Conservation (phyloP, 2,888 invertebrate genomes). For the Zygogramma bicolorata region DNA sequence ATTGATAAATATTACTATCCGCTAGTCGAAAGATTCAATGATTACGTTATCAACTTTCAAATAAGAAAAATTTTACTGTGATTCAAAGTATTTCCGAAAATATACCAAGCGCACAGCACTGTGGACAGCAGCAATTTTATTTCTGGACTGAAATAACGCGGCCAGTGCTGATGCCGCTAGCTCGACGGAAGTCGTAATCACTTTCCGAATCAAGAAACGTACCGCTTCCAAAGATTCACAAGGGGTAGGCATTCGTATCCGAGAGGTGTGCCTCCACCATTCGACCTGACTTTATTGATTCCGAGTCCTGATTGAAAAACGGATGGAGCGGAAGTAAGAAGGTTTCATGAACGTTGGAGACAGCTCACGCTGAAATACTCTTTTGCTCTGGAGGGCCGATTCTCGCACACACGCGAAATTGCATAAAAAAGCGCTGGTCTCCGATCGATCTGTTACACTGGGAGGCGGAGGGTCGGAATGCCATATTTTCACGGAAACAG, state of each 20-base stretch:
- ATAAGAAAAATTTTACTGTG: too few relatives aligned
- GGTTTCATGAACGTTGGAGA: slow-evolving; percentile 61
- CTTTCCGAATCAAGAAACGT: slow-evolving; percentile 29
- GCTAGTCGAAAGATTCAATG: too few relatives aligned
- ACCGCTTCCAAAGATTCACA: slow-evolving; percentile 39
- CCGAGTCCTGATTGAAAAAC: slow-evolving; percentile 64
- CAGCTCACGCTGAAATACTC: slow-evolving; percentile 58
- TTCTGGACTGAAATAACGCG: not conserved
- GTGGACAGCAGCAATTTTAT: not conserved
- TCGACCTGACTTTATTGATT: slow-evolving; percentile 60
- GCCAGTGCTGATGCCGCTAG: not conserved
- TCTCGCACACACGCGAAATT: slow-evolving; percentile 20
- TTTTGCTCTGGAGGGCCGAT: slow-evolving; percentile 52
- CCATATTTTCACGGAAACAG: too few relatives aligned
- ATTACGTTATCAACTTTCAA: too few relatives aligned
- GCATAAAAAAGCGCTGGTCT: slow-evolving; percentile 7
- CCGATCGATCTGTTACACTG: slow-evolving; percentile 17
- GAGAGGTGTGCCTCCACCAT: slow-evolving; percentile 39
- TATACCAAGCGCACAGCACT: not conserved
- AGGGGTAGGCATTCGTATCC: slow-evolving; percentile 36
- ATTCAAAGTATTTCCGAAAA: too few relatives aligned
- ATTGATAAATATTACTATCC: too few relatives aligned
- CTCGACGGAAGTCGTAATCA: slow-evolving; percentile 20
- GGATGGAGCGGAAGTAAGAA: slow-evolving; percentile 66
- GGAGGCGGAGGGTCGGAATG: not conserved